These are phyloP conservation scores for Bugulina stolonifera DNA, from an alignment of 2,888 invertebrate genomes.

Conservation along the genomic window DNA sequence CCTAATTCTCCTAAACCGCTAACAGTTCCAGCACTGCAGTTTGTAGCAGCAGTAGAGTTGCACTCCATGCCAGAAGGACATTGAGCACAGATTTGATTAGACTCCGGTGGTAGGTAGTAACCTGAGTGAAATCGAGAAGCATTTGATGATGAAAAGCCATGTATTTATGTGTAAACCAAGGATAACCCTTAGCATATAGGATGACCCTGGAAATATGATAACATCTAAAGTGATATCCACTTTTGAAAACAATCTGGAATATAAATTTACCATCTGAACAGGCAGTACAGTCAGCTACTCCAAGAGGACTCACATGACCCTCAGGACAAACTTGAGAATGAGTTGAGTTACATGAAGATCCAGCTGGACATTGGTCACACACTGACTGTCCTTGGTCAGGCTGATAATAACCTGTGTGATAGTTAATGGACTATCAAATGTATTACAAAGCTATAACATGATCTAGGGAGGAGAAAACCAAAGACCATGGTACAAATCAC, in stretches of 20 bases:
- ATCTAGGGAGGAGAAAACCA: too few species aligned
- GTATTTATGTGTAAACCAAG: too few species aligned
- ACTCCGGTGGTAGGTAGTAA: constrained; percentile 13
- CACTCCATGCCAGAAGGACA: constrained; percentile 32
- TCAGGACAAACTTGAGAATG: neutral
- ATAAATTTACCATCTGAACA: neutral
- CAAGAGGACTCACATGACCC: neutral
- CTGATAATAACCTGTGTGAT: neutral
- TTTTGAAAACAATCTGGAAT: neutral
- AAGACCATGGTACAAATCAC: too few species aligned
- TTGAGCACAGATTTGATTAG: neutral
- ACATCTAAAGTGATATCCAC: too few species aligned
- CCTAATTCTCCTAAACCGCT: constrained; percentile 28
- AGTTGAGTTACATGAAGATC: neutral
- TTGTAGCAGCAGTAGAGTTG: constrained; percentile 22
- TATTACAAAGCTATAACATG: too few species aligned
- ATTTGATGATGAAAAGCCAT: neutral
- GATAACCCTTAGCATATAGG: too few species aligned
- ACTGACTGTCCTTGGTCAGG: neutral
- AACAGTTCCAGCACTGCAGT: constrained; percentile 30
- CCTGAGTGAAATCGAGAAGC: neutral
- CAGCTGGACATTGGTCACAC: constrained; percentile 6
- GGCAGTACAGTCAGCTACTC: neutral
- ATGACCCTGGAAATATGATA: too few species aligned
- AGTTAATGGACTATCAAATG: too few species aligned